These are phyloP conservation scores for Lophura nycthemera DNA, from an alignment of 2,113 vertebrate species.

Conservation along the genomic window DNA sequence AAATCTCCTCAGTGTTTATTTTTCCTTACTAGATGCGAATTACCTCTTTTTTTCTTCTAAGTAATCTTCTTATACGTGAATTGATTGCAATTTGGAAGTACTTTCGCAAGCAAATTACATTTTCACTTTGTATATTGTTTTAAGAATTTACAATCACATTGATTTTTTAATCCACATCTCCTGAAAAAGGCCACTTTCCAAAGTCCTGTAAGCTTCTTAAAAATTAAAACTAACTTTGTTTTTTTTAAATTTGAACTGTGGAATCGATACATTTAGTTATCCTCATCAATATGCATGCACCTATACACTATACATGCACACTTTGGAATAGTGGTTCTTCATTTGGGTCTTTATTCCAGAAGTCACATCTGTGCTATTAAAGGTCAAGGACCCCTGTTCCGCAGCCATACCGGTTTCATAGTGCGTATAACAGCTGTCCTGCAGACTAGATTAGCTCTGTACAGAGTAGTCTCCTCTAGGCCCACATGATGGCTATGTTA, in stretches of 20 bases:
- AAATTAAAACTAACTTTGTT: not conserved
- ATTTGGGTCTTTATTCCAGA: not conserved
- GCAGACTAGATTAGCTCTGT: not conserved
- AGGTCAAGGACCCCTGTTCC: not conserved
- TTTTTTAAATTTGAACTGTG: not conserved
- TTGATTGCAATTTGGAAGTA: not conserved
- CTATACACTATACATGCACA: not conserved
- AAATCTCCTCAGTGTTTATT: constrained; percentile 7
- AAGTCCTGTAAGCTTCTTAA: not conserved
- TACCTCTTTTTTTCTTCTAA: not conserved
- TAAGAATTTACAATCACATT: not conserved
- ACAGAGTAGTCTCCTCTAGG: not conserved
- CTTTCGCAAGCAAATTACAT: not conserved
- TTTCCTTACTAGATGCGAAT: not conserved
- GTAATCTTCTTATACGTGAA: not conserved
- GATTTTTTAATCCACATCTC: not conserved
- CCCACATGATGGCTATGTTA: not conserved
- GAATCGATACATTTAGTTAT: not conserved
- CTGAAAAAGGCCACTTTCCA: not conserved
- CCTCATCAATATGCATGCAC: not conserved
- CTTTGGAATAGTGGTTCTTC: not conserved
- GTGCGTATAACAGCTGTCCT: not conserved
- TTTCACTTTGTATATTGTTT: not conserved
- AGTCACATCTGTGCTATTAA: not conserved
- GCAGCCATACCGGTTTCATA: not conserved